Conservation (phyloP, 2,113 vertebrate genomes). For the Rhombomys opimus region DNA sequence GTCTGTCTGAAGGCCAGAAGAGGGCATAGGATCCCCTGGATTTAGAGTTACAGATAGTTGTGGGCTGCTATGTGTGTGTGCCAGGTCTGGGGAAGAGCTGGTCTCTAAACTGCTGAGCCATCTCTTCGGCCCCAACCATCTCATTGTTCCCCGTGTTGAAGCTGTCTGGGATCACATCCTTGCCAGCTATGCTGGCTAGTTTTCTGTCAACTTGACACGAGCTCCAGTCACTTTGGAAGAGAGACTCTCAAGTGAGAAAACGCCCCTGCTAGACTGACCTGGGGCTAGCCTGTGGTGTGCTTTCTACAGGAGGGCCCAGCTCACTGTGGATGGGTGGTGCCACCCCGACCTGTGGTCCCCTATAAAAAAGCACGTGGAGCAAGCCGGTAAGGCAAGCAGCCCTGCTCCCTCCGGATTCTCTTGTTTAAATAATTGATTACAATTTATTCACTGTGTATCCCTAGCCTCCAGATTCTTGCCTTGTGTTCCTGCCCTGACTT, state of each 20-base stretch:
- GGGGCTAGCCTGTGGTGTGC: neutral
- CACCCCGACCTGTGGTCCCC: neutral
- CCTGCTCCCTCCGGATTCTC: too few relatives aligned
- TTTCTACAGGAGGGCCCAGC: neutral
- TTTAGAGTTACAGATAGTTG: neutral
- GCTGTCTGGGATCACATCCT: neutral
- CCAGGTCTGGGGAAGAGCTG: neutral
- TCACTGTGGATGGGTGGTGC: neutral
- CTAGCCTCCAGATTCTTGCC: neutral
- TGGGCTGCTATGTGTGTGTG: neutral
- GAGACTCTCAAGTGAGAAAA: neutral
- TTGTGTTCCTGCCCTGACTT: neutral
- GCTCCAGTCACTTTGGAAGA: neutral
- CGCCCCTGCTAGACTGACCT: neutral
- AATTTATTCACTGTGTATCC: too few relatives aligned
- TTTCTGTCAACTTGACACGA: neutral
- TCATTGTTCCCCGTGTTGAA: neutral
- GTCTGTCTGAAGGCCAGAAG: neutral
- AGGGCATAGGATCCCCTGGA: neutral
- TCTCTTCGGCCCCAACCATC: neutral
- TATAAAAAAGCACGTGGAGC: neutral
- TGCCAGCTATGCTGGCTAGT: neutral
- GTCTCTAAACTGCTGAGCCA: neutral
- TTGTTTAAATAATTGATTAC: too few relatives aligned
- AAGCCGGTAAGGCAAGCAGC: too few relatives aligned